Base-by-base conservation (phyloP, 2,888 invertebrate species). In the Oligia latruncula region DNA sequence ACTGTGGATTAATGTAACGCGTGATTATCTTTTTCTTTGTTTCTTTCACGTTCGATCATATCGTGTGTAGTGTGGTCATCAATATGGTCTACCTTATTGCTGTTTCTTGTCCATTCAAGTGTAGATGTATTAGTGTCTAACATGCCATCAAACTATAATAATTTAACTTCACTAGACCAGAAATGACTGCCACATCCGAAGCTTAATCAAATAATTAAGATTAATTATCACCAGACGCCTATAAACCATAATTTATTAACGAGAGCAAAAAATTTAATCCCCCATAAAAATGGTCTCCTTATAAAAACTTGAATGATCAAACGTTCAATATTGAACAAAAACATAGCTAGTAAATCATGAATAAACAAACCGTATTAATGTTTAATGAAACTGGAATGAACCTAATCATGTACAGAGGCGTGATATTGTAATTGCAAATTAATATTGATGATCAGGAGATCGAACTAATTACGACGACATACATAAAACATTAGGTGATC, bases 361-460 rank as follows among this genome's bases (percentile, higher is more conserved):
- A 89, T 89, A 88, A 85, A 85, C 83, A 84, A 83, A 89, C 89
- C 82, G 71, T 83, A 88, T 90, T 87, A 89, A 89, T 86, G 78
- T 89, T 89, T 89, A 90, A 92, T 91, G 82, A 88, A 84, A 87
- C 86, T 84, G 78, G 86, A 88, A 85, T 82, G 83, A 84, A 85
- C 81, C 86, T 88, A 89, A 89, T 89, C 88, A 84, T 86, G 81
- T 82, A 89, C 83, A 73, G 85, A 86, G 85, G 85, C 87, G 87
- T 87, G 84, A 88, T 93, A 92, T 93, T 92, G 91, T 94, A 92
- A 94, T 94, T 90, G 90, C 90, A 90, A 92, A 93, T 95, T 94
- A 94, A 94, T 94, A 94, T 94, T 94, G 93, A 94, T 94, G 92
- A 91, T 90, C 89, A 82, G 74, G 81, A 85, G 90, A 90, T 92